phyloP scores from a whole-genome alignment of 1,140 invertebrate genomes.

The Cylas formicarius region DNA sequence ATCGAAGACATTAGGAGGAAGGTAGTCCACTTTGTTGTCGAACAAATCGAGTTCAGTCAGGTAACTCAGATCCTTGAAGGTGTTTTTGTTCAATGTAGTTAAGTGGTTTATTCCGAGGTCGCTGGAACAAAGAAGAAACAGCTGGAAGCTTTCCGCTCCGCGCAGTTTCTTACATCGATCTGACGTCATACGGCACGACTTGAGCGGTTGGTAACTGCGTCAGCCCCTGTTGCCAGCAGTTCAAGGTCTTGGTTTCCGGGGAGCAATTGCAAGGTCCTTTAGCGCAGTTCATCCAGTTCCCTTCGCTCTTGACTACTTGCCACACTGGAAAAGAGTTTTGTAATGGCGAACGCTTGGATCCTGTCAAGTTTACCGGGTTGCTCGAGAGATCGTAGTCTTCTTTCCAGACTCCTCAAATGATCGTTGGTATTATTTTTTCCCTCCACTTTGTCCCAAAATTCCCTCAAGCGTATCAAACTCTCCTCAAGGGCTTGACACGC shows the following conservation, averaged over 20 bases:
- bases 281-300: conserved; percentile 63
- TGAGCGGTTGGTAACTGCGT: conserved; percentile 57
- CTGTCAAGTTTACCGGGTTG: conserved; percentile 51
- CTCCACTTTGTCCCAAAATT: conserved; percentile 28
- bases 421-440: conserved; percentile 23
- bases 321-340: conserved; percentile 49
- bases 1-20: conserved; percentile 66
- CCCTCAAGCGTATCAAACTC: conserved; percentile 26
- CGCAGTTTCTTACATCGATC: conserved; percentile 52
- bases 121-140: conserved; percentile 44
- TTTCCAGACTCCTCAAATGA: conserved; percentile 48
- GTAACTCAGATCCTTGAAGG: conserved; percentile 59
- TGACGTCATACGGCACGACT: conserved; percentile 59
- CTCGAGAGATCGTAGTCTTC: conserved; percentile 62
- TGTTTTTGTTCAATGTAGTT: conserved; percentile 63
- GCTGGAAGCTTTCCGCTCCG: not conserved
- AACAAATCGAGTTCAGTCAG: conserved; percentile 69
- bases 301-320: conserved; percentile 52
- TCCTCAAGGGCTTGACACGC: conserved; percentile 29
- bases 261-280: conserved; percentile 63
- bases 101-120: conserved; percentile 68
- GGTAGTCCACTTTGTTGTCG: conserved; percentile 68
- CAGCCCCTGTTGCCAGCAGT: conserved; percentile 63
- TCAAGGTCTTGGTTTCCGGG: conserved; percentile 55
- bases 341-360: not conserved